Percentiles rank a stretch among this genome's conserved stretches.
These are phyloP conservation scores for Oreonectes daqikongensis DNA, from an alignment of 2,797 vertebrate genomes.

Conservation along the genomic window DNA sequence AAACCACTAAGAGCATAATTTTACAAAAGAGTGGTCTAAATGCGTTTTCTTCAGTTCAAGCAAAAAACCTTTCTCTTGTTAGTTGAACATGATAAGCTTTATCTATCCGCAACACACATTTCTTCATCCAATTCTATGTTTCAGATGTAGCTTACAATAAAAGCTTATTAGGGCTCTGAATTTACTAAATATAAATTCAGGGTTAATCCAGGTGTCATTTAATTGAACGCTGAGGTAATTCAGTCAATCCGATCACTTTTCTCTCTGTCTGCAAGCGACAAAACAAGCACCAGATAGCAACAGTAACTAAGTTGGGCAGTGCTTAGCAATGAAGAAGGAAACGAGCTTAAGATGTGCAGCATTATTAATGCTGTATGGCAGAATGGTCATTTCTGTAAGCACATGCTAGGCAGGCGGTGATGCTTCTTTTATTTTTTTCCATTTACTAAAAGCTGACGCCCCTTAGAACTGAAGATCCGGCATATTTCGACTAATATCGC, in stretches of 20 bases:
- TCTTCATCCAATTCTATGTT: background rate
- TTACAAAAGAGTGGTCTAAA: background rate
- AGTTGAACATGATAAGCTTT: no score
- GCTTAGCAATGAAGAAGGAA: no score
- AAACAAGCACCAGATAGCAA: background rate
- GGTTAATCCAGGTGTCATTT: background rate
- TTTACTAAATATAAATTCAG: background rate
- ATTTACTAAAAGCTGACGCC: background rate
- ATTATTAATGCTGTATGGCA: background rate
- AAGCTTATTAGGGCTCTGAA: no score
- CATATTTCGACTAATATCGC: background rate
- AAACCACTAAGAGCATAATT: background rate
- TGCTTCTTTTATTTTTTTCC: background rate
- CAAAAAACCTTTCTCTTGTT: no score
- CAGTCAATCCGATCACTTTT: background rate
- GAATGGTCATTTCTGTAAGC: background rate
- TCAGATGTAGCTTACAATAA: background rate
- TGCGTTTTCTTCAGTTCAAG: no score
- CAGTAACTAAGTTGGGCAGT: no score
- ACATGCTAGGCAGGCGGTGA: background rate
- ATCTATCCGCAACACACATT: background rate
- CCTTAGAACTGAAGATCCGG: background rate
- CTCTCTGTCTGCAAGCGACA: background rate
- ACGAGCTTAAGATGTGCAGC: background rate
- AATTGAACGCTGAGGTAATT: background rate